Base-by-base conservation (phyloP, 2,888 invertebrate genomes). In the Epinotia ramella region DNA sequence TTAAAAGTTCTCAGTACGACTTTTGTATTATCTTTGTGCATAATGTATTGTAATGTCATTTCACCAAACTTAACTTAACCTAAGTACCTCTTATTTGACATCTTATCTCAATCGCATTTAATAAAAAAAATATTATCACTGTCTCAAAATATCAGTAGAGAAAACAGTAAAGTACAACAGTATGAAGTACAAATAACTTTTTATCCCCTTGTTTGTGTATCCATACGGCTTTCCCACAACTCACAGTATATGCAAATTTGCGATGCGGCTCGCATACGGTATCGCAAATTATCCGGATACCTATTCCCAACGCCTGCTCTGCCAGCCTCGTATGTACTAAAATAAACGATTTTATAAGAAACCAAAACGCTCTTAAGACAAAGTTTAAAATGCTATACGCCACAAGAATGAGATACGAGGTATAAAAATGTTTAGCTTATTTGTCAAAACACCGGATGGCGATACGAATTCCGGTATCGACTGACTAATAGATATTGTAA, bases 211-310 rank as follows among this genome's bases (percentile, higher is more conserved):
- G 69, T 67, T 67, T 67, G 44, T 65, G 65, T 75, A 59, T 56
- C 53, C 68, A 65, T 69, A 60, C 57, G 59, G 65, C 64, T 65
- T 64, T 66, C 65, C 75, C 75, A 44, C 64, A 65, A 75, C 65
- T 70, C 75, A 65, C 76, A 72, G 67, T 40, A 66, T 72, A 76
- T 76, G 71, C 76, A 46, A 76, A 76, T 57, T 71, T n/a, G 72
- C 20, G 56, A 76, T 62, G 72, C 71, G 71, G 56, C 62, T 72
- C 60, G 72, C 71, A 76, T 76, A 76, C 67, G 71, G 33, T 67
- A 76, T 76, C 62, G 67, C 66, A 56, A 75, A 76, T 76, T 76
- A 76, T 62, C 62, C 71, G 11, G 33, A 56, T 56, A 72, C 62
- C 66, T 66, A 62, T 75, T 62, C 49, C 46, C 53, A 20, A 24